Percentiles rank a stretch among this genome's conserved stretches.
phyloP scores from a whole-genome alignment of 2,888 invertebrate genomes.

The Lordiphosa andalusiaca region DNA sequence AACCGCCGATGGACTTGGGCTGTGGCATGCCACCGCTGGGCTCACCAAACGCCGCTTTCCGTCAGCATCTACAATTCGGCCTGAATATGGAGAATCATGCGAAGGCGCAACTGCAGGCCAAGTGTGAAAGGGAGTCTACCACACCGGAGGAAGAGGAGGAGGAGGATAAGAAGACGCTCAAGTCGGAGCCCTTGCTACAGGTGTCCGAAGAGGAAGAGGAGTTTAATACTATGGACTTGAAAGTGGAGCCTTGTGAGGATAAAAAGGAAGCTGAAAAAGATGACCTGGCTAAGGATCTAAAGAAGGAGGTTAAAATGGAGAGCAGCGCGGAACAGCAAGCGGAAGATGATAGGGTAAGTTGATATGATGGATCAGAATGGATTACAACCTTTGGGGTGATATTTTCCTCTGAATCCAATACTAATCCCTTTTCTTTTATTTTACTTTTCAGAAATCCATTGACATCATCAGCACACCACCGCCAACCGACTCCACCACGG shows the following conservation, averaged over 20 bases:
- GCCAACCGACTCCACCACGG: slow-evolving; percentile 45
- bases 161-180: slow-evolving; percentile 27
- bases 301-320: slow-evolving; percentile 9
- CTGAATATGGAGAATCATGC: slow-evolving; percentile 32
- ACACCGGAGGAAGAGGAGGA: slow-evolving; percentile 35
- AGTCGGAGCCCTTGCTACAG: slow-evolving; percentile 35
- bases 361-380: too few species aligned
- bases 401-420: neutral
- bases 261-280: slow-evolving; percentile 63
- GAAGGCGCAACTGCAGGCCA: slow-evolving; percentile 1
- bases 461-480: slow-evolving; percentile 77
- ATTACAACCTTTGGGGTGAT: too few species aligned
- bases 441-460: slow-evolving; percentile 73
- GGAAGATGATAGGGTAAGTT: slow-evolving; percentile 78
- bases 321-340: slow-evolving; percentile 35
- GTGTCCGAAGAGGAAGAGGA: slow-evolving; percentile 45
- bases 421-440: neutral
- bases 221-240: neutral
- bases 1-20: slow-evolving; percentile 81
- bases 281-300: slow-evolving; percentile 23
- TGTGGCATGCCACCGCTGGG: slow-evolving; percentile 78
- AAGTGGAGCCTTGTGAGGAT: slow-evolving; percentile 36
- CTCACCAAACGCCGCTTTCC: slow-evolving; percentile 49
- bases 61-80: slow-evolving; percentile 58
- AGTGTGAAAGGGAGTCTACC: slow-evolving; percentile 20